A percentile compares a stretch with the other conserved stretches of the same genome.
Evolutionary conservation across 2,797 vertebrate genomes (phyloP).

Genomic region (Platyrinchus mystaceus): DNA sequence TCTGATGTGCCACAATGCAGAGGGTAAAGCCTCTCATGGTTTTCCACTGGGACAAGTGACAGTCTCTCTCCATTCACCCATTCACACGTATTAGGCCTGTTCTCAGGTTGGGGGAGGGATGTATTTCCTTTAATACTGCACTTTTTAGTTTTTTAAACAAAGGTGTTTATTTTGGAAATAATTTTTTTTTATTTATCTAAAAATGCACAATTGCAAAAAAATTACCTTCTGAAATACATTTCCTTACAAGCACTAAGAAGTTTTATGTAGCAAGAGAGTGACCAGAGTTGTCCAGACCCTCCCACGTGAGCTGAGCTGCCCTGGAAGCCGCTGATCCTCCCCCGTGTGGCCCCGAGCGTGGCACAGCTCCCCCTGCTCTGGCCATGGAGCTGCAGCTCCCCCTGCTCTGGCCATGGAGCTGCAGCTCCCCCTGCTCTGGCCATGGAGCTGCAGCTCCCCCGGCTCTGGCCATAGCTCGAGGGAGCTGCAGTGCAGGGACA

Average conservation of each 20-base stretch:
- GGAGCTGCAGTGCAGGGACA: not conserved
- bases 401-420: no score
- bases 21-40: accelerated
- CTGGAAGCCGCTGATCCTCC: not conserved
- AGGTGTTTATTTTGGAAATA: slow-evolving; percentile 65
- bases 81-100: not conserved
- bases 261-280: slow-evolving; percentile 44
- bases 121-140: not conserved
- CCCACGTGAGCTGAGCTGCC: not conserved
- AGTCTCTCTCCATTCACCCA: accelerated
- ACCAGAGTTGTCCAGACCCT: not conserved
- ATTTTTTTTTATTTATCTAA: slow-evolving; percentile 65
- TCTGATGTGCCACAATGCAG: not conserved
- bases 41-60: not conserved
- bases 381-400: not conserved
- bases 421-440: no score
- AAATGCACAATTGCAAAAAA: slow-evolving; percentile 70
- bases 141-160: slow-evolving; percentile 45
- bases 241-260: slow-evolving; percentile 42
- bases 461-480: no score
- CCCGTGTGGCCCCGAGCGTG: not conserved
- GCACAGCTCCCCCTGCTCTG: no score
- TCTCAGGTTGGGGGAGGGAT: no score
- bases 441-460: not conserved
- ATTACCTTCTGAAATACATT: slow-evolving; percentile 61